Conservation (phyloP, 2,797 vertebrate genomes). For the Etheostoma perlongum region DNA sequence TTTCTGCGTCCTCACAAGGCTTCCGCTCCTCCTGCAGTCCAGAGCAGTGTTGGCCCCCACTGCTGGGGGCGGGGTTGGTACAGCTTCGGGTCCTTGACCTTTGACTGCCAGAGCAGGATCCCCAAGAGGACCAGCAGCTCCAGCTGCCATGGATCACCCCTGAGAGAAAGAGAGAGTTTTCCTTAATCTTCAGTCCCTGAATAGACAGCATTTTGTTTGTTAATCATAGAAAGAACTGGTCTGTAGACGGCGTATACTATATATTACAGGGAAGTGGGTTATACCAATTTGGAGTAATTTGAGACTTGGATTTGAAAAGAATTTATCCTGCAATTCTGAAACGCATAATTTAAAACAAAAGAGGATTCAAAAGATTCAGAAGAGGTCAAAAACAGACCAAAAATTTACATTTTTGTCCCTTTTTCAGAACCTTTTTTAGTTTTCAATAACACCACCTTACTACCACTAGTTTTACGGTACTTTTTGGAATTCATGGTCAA, state of each 20-base stretch:
- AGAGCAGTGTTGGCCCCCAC: slow-evolving; percentile 84
- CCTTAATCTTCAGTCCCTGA: background rate
- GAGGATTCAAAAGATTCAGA: no score
- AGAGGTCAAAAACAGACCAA: no score
- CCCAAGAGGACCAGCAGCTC: slow-evolving; percentile 95
- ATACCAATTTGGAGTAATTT: no score
- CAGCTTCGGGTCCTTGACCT: slow-evolving; percentile 87
- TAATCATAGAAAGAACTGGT: no score
- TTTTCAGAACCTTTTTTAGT: no score
- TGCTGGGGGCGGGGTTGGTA: slow-evolving; percentile 87
- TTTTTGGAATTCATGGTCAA: no score
- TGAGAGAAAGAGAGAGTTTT: slow-evolving; percentile 49
- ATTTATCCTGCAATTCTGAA: background rate
- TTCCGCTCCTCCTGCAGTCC: slow-evolving; percentile 82
- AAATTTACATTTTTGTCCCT: no score
- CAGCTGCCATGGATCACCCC: slow-evolving; percentile 89
- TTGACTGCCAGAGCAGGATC: slow-evolving; percentile 84
- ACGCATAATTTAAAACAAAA: background rate
- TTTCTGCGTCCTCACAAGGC: slow-evolving; percentile 86
- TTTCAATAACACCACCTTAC: no score
- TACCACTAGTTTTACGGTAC: no score
- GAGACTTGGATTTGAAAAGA: background rate
- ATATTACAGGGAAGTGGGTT: no score
- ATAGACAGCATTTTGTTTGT: background rate
- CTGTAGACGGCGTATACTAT: no score